Base-by-base conservation (phyloP, 2,888 invertebrate species). In the Osmoderma eremita region DNA sequence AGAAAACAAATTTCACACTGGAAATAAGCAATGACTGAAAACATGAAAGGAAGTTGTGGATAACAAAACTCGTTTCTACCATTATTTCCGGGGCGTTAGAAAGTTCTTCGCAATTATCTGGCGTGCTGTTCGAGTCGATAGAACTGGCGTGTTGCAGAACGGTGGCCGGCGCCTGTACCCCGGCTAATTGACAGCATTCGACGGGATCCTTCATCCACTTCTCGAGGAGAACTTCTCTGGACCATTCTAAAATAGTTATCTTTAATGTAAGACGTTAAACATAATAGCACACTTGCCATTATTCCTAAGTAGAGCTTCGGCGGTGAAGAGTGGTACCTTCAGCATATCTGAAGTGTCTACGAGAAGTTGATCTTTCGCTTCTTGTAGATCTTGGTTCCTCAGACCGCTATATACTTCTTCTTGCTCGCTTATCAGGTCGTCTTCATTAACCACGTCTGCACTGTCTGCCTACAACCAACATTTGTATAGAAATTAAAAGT, bases 311-410 rank as follows among this genome's bases (percentile, higher is more conserved):
- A 90, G 80, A 30, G 89, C 89, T 80, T 90, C 90, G 30, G 90
- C 89, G 63, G 89, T 89, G 77, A 90, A 90, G 48, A 90, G 82
- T 2, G 89, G 89, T 56, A 90, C 86, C 77, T 88, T 87, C 49
- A 90, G 82, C 89, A 90, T 90, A 79, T 90, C 89, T 4, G 89
- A 88, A 1, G 90, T 90, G 78, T 90, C 90, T 20, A 90, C 89
- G 38, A 90, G 79, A 61, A 90, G 81, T 75, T 89, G 87, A 77
- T 90, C 90, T 79, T 90, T 90, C 38, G 88, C 88, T 78, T 90
- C 90, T 76, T 90, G 89, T 38, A 90, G 80, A 76, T 90, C 90
- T 78, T 89, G 89, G 67, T 88, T 87, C 64, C 88, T 80, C 65
- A 90, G 78, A 3, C 90, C 89, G 74, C 84, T 85, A 76, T 86